Evolutionary conservation across 2,888 invertebrate species (phyloP), one percentile per base, ranked within the genome.

Genomic region (Parthenolecanium corni): DNA sequence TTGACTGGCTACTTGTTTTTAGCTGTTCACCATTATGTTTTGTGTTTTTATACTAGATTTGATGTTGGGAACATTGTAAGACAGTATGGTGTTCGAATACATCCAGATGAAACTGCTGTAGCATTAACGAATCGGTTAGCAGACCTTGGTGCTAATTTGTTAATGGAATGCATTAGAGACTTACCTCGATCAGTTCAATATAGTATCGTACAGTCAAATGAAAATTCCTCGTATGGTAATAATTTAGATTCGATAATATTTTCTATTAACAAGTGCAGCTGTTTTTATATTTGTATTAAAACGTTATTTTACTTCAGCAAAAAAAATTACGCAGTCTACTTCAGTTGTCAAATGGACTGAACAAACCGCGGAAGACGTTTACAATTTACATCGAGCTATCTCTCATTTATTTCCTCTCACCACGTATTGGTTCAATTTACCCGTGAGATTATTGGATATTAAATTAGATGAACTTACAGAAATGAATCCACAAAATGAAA

Each of bases 301-400:
- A 31, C 5, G 9, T 31, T 4, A 9, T 31, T 9, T 31, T 31
- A 9, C 9, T 69, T 67, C 72, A 87, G 89, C 91, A 44, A 87
- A 85, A 65, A 88, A 86, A 78, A 77, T 90, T 64, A 76, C 77
- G 24, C 74, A 80, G 64, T 72, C 73, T 62, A 77, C 84, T 68
- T 79, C 83, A 51, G 74, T 78, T 69, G 76, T 90, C 9, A 74
- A 78, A 68, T 91, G 89, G 89, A 70, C 76, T 1, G 72, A 76
- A 53, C 82, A 83, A 80, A 76, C 75, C 24, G 80, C 86, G 1
- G 68, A 68, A 40, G 74, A 84, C 70, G 75, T 90, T 12, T 86
- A 83, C 71, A 82, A 88, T 71, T 76, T 85, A 18, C 79, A 83
- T 69, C 77, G 89, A 69, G 86, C 86, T 0, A 72, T 89, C 61